Evolutionary conservation across 2,113 vertebrate species (phyloP).

Genomic region (Pimephales promelas): DNA sequence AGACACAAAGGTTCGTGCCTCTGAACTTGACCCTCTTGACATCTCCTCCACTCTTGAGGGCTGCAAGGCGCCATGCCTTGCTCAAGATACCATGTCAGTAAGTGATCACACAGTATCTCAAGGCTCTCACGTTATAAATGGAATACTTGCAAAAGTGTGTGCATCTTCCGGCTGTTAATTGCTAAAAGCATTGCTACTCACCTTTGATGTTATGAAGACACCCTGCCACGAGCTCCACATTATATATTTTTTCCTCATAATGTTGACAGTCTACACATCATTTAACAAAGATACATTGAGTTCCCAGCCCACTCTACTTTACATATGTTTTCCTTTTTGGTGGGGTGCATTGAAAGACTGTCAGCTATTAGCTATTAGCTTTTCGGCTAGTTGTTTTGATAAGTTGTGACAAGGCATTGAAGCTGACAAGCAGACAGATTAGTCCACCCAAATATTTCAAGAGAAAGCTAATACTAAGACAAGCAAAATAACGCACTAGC

Average conservation of each 20-base stretch:
- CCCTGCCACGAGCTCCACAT: neutral
- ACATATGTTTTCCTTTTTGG: neutral
- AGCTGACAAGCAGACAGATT: neutral
- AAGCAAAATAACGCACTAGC: neutral
- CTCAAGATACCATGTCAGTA: slow-evolving; percentile 3
- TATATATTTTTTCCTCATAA: neutral
- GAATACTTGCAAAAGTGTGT: slow-evolving; percentile 11
- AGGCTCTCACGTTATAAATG: slow-evolving; percentile 22
- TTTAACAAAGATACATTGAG: neutral
- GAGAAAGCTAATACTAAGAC: neutral
- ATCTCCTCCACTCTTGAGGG: slow-evolving; percentile 9
- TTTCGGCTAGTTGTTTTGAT: neutral
- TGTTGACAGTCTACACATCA: neutral
- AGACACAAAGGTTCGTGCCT: slow-evolving; percentile 12
- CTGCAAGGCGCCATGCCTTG: slow-evolving; percentile 32
- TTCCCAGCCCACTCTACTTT: neutral
- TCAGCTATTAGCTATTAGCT: neutral
- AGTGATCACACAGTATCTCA: slow-evolving; percentile 20
- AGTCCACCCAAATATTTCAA: neutral
- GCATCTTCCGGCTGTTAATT: neutral
- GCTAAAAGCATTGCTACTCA: slow-evolving; percentile 23
- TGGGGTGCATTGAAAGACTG: neutral
- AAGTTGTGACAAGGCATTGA: neutral
- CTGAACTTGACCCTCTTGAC: slow-evolving; percentile 35
- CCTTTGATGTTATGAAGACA: neutral